Percentiles rank a stretch among this genome's conserved stretches.
phyloP scores from a whole-genome alignment of 2,888 invertebrate genomes.

The Drosophila affinis region DNA sequence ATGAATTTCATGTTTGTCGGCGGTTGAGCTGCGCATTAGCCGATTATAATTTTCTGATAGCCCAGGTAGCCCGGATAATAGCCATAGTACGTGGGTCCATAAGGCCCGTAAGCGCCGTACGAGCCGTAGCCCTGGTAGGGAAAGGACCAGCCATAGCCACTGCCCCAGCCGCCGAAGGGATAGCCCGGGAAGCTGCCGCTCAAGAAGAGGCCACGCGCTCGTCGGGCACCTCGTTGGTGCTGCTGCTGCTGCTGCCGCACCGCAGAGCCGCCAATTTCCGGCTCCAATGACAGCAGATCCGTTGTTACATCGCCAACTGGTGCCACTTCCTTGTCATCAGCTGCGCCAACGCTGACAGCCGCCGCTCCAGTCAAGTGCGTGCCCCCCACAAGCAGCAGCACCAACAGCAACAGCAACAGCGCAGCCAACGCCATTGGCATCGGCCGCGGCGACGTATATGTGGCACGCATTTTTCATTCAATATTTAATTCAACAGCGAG shows the following conservation, averaged over 20 bases:
- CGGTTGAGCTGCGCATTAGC: conserved; percentile 40
- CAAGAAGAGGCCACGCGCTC: conserved; percentile 53
- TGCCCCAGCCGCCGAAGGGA: conserved; percentile 46
- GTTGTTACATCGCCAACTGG: conserved; percentile 71
- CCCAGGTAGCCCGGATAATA: conserved; percentile 62
- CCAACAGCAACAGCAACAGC: conserved; percentile 27
- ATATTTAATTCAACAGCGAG: conserved; percentile 54
- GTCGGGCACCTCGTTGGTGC: conserved; percentile 35
- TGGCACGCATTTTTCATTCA: conserved; percentile 65
- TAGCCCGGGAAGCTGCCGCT: conserved; percentile 47
- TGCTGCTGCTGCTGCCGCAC: conserved; percentile 20
- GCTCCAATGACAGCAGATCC: conserved; percentile 78
- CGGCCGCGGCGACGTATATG: conserved; percentile 28
- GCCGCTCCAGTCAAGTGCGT: conserved; percentile 58
- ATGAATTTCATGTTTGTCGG: conserved; percentile 21
- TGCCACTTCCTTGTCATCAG: conserved; percentile 74
- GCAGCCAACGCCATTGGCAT: conserved; percentile 1
- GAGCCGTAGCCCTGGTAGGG: conserved; percentile 52
- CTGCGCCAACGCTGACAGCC: conserved; percentile 46
- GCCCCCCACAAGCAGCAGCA: conserved; percentile 44
- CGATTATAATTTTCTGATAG: conserved; percentile 62
- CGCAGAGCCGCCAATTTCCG: conserved; percentile 71
- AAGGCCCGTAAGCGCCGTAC: conserved; percentile 48
- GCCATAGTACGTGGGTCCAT: conserved; percentile 24
- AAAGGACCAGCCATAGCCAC: conserved; percentile 50